Evolutionary conservation across 2,797 vertebrate genomes (phyloP), one percentile per base, ranked within the genome.

Genomic region (Mormyrus proboscirostris): DNA sequence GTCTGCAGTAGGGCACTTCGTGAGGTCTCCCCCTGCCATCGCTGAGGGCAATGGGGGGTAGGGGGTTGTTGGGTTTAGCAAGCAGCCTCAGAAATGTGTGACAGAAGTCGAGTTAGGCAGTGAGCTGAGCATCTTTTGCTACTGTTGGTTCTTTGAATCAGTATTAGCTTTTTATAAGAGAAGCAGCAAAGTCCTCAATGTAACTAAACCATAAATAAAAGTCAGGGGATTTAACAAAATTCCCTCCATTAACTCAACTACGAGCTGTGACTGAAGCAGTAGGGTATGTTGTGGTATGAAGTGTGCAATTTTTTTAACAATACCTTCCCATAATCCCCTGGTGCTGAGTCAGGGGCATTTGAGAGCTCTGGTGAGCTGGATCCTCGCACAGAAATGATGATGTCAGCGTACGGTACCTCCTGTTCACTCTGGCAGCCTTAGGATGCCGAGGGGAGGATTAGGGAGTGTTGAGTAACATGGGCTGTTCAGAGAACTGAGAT

Each of bases 401-500:
- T 97, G 90, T 97, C 96, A 51, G 96, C 96, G 55, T 97, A 97
- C 3, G 96, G 94, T 69, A 97, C 96, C 90, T 97, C 96, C n/a
- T 93, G 93, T 89, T 96, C 95, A 33, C 94, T 95, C 84, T 95
- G 94, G n/a, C 90, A 91, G 50, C 96, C 96, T 96, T 91, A 29
- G 25, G 44, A 62, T 86, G 86, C 1, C 92, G 92, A 93, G 89
- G n/a, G 38, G 19, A 92, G 41, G 79, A 49, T 84, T 84, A 82
- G 79, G 79, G 41, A 38, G 44, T 47, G 79, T 49, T 84, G 8
- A 50, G 79, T 89, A 41, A 88, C 2, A n/a, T 84, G 41, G 19
- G 38, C 29, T 22, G 33, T 33, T 86, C 3, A 86, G 85, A 7
- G 16, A 57, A 19, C 16, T 29, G 47, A 65, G 22, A 16, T 50